These are phyloP conservation scores for Anolis carolinensis DNA, from an alignment of 2,113 vertebrate species.

Conservation along the genomic window DNA sequence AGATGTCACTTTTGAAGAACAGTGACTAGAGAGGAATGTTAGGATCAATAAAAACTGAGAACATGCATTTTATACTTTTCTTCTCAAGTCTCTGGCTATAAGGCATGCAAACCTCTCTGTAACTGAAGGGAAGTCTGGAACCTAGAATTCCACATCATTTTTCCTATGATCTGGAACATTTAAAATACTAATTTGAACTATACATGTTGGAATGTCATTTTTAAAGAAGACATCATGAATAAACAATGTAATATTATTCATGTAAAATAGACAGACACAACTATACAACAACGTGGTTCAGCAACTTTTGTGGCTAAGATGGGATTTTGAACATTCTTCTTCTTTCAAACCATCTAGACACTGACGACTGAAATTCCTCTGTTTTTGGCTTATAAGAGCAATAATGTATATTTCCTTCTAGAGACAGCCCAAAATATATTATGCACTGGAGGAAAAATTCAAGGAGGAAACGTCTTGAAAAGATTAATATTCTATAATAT, in stretches of 20 bases:
- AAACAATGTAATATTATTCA: not conserved
- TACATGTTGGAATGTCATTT: not conserved
- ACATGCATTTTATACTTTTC: not conserved
- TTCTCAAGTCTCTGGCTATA: accelerated
- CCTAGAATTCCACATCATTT: accelerated
- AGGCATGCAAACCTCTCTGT: accelerated
- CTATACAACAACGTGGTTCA: not conserved
- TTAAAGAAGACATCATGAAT: not conserved
- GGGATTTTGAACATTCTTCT: not conserved
- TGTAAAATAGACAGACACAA: not conserved
- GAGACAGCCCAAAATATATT: slow-evolving; percentile 38
- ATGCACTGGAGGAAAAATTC: slow-evolving; percentile 56
- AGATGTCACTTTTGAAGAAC: not conserved
- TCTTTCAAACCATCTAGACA: not conserved
- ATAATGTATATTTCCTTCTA: slow-evolving; percentile 24
- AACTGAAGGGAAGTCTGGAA: accelerated
- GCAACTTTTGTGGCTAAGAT: not conserved
- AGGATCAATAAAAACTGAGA: not conserved
- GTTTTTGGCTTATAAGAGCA: slow-evolving; percentile 22
- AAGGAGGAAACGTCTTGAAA: slow-evolving; percentile 56
- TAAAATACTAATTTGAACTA: accelerated
- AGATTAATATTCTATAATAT: slow-evolving; percentile 66
- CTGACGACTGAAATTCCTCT: not conserved
- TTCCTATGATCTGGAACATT: accelerated
- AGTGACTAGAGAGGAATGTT: not conserved